These are phyloP conservation scores for Lomographa bimaculata DNA, from an alignment of 2,888 invertebrate species.

Conservation along the genomic window DNA sequence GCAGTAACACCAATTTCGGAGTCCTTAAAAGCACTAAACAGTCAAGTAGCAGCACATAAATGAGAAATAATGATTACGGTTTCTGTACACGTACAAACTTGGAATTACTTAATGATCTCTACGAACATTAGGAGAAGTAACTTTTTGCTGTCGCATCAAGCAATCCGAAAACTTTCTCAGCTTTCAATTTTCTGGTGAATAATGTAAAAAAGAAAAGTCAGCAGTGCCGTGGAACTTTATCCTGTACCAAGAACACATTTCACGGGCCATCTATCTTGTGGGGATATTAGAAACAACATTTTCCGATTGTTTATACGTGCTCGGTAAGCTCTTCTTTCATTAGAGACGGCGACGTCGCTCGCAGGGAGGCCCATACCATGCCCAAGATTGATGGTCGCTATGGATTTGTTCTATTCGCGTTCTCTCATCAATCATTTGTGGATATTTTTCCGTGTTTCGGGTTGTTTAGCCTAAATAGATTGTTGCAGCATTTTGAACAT, in stretches of 20 bases:
- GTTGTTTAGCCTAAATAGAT: constrained; percentile 81
- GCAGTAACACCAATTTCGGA: constrained; percentile 18
- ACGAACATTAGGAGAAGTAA: constrained; percentile 15
- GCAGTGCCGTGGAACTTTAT: constrained; percentile 33
- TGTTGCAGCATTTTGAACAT: constrained; percentile 66
- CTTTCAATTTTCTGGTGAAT: constrained; percentile 30
- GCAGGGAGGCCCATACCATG: constrained; percentile 57
- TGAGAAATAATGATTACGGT: constrained; percentile 23
- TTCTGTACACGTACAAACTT: constrained; percentile 23
- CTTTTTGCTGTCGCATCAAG: constrained; percentile 19
- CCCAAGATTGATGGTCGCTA: constrained; percentile 78
- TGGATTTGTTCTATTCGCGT: constrained; percentile 82
- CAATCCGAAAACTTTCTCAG: constrained; percentile 28
- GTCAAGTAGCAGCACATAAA: constrained; percentile 23
- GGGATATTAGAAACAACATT: constrained; percentile 76
- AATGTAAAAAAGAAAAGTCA: constrained; percentile 33
- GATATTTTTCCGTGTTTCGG: constrained; percentile 82
- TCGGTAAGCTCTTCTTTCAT: constrained; percentile 81
- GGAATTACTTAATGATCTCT: constrained; percentile 18
- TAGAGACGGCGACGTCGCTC: constrained; percentile 71
- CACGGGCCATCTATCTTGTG: constrained; percentile 68
- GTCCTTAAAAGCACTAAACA: constrained; percentile 22
- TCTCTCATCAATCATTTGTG: constrained; percentile 80
- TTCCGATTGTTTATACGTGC: constrained; percentile 78
- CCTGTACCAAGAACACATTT: constrained; percentile 45